Conservation (phyloP, 2,113 vertebrate genomes). For the Pelecanus crispus region DNA sequence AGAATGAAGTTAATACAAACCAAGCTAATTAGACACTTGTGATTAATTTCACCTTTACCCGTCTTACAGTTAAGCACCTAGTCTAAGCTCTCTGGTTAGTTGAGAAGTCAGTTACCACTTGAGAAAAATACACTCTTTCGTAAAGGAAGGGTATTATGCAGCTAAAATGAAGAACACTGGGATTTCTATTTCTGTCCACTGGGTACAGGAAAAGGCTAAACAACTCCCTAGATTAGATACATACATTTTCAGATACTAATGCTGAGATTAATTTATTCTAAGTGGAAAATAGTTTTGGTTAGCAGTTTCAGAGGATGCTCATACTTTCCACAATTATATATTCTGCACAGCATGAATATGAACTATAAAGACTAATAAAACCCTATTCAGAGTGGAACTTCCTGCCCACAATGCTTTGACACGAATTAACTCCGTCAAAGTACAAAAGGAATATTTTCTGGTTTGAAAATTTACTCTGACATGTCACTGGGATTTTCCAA, state of each 20-base stretch:
- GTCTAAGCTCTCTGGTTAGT: background rate
- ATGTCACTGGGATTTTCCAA: background rate
- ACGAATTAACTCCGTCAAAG: background rate
- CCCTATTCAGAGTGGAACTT: background rate
- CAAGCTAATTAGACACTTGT: background rate
- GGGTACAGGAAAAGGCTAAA: background rate
- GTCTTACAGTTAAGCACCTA: background rate
- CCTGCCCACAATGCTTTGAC: background rate
- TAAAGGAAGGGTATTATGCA: background rate
- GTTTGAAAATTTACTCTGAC: background rate
- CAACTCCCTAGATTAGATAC: background rate
- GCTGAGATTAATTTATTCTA: background rate
- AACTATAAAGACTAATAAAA: background rate
- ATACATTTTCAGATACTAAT: background rate
- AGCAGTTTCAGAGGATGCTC: background rate
- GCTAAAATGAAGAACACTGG: background rate
- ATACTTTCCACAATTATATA: background rate
- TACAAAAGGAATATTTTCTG: background rate
- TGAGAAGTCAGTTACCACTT: background rate
- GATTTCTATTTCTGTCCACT: background rate
- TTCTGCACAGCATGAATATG: background rate
- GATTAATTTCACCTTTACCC: background rate
- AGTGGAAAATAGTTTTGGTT: background rate
- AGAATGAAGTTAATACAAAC: background rate
- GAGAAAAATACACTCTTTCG: background rate